phyloP scores from a whole-genome alignment of 2,797 vertebrate species.

The Urosaurus nigricauda region DNA sequence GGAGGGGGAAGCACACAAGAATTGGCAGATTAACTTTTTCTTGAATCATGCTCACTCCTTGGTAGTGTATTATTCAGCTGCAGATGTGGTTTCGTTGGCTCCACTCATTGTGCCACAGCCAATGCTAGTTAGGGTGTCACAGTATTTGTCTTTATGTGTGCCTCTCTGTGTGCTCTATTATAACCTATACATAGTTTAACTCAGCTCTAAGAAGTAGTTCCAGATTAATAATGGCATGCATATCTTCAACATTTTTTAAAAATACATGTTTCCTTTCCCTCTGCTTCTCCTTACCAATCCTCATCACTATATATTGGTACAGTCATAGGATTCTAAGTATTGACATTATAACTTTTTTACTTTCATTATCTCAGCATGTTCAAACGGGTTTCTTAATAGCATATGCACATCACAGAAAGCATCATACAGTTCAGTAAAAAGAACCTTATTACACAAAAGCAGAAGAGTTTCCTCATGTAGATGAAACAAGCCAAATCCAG shows the following conservation, averaged over 20 bases:
- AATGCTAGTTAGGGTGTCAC: slow-evolving; percentile 65
- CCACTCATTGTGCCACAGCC: slow-evolving; percentile 59
- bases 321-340: slow-evolving; percentile 48
- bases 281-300: not conserved
- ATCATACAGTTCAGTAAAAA: slow-evolving; percentile 52
- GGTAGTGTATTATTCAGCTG: slow-evolving; percentile 59
- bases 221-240: slow-evolving; percentile 49
- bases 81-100: slow-evolving; percentile 61
- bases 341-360: not conserved
- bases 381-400: slow-evolving; percentile 51
- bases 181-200: slow-evolving; percentile 63
- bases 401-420: slow-evolving; percentile 31
- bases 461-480: slow-evolving; percentile 43
- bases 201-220: slow-evolving; percentile 45
- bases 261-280: not conserved
- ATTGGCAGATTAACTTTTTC: slow-evolving; percentile 71
- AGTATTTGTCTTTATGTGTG: slow-evolving; percentile 44
- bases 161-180: slow-evolving; percentile 55
- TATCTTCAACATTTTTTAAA: slow-evolving; percentile 26
- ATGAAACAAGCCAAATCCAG: slow-evolving; percentile 52
- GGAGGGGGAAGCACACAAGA: slow-evolving; percentile 5
- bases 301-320: slow-evolving; percentile 37
- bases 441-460: not conserved
- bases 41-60: slow-evolving; percentile 53
- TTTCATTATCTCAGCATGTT: not conserved